Percentiles rank a stretch among this genome's conserved stretches.
Conservation (phyloP, 2,797 vertebrate genomes). For the Anabacerthia variegaticeps region DNA sequence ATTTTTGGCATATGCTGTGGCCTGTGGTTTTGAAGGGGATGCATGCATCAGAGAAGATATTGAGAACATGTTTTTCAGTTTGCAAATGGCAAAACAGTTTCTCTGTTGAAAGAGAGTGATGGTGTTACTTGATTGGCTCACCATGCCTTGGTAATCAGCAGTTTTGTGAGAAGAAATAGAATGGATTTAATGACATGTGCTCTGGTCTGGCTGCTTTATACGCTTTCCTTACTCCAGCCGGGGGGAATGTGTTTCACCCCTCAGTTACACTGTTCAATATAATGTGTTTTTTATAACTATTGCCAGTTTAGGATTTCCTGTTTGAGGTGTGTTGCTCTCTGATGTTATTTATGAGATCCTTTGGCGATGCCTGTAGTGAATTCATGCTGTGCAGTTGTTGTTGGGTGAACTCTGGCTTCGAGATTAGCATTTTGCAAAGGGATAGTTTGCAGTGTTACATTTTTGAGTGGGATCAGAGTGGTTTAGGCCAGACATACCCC, state of each 20-base stretch:
- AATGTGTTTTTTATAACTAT: neutral
- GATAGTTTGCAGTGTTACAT: neutral
- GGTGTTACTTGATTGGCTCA: constrained; percentile 41
- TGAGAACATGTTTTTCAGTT: constrained; percentile 74
- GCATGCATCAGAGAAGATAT: constrained; percentile 59
- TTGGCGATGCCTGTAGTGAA: neutral
- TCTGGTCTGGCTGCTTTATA: constrained; percentile 11
- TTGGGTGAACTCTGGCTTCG: neutral
- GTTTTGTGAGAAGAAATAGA: neutral
- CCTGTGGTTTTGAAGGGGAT: constrained; percentile 66
- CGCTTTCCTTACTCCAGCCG: neutral
- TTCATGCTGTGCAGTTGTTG: neutral
- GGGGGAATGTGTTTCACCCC: neutral
- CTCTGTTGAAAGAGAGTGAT: constrained; percentile 56
- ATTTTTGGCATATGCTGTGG: constrained; percentile 49
- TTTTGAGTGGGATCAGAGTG: neutral
- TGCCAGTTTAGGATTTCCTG: constrained; percentile 44
- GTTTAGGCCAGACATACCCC: neutral
- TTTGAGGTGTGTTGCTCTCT: constrained; percentile 34
- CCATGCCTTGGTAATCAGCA: constrained; percentile 20
- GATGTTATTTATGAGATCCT: neutral
- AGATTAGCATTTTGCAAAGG: neutral
- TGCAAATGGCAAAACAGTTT: constrained; percentile 37
- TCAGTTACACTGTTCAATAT: neutral
- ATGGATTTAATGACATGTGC: neutral